Evolutionary conservation across 2,888 invertebrate genomes (phyloP), one percentile per base, ranked within the genome.

Genomic region (Sarcophaga caerulescens): DNA sequence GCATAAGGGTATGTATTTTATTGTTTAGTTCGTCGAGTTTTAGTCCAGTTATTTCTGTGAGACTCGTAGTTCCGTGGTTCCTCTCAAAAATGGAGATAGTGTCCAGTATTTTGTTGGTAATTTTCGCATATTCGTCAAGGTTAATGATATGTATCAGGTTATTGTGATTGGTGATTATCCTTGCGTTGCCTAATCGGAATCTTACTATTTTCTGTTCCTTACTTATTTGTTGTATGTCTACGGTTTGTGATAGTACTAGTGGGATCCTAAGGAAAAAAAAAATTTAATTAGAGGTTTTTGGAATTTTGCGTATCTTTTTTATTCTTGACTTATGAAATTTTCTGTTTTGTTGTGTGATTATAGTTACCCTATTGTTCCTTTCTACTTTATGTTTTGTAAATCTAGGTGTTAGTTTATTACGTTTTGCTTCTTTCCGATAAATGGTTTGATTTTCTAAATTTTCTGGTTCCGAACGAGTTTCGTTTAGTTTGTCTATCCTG

Each of bases 11-110:
- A 23, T 57, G 59, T 69, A 66, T 70, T 82, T 74, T 44, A 25
- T 73, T 63, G 71, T 57, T 19, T 59, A 81, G 77, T 85, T 85
- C 81, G 3, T 57, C 45, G 10, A 85, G 73, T 76, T 85, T 81
- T 12, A 77, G 45, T 35, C 4, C 35, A 17, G 81, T 77, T 45
- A 73, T 11, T 75, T 63, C 65, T 25, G 47, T 75, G n/a, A 35
- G 52, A 19, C 75, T 65, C 35, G 65, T 65, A 65, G 19, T 14
- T 75, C 14, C 44, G 35, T 76, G 66, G 3, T 65, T 66, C 3
- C 8, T 19, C 52, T 75, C 63, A 5, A n/a, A 65, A 17, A 17
- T 47, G 0, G 62, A 63, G 19, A 62, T 63, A 63, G 63, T 63
- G 6, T 19, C 23, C 14, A 25, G 21, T 25, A 63, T 63, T 10